These are phyloP conservation scores for Clunio marinus DNA, from an alignment of 2,888 invertebrate genomes.

Conservation along the genomic window DNA sequence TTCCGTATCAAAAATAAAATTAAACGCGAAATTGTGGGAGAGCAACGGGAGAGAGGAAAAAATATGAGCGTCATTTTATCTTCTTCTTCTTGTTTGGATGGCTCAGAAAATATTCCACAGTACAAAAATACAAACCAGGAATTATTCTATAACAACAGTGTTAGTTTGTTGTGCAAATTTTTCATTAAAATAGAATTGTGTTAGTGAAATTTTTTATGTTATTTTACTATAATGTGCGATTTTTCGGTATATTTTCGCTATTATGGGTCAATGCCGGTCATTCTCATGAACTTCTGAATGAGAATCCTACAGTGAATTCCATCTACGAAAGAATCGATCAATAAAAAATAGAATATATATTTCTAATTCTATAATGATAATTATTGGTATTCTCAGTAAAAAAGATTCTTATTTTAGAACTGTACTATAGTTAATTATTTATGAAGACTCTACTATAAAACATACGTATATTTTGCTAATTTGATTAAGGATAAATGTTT, in stretches of 20 bases:
- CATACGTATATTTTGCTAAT: no score
- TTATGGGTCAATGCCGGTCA: constrained; percentile 39
- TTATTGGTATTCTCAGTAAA: no score
- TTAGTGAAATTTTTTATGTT: constrained; percentile 17
- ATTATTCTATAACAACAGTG: no score
- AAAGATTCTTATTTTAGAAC: no score
- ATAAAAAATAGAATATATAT: no score
- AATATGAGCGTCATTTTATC: neutral
- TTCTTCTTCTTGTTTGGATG: neutral
- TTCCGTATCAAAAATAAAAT: constrained; percentile 1
- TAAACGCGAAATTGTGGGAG: no score
- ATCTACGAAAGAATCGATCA: no score
- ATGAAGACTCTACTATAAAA: no score
- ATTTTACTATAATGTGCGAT: constrained; percentile 15
- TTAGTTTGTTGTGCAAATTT: constrained; percentile 1
- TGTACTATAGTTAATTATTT: no score
- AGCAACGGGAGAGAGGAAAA: neutral
- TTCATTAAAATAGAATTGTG: neutral
- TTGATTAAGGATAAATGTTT: no score
- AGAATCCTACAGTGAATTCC: constrained; percentile 31
- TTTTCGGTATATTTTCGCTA: constrained; percentile 36
- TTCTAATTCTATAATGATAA: no score
- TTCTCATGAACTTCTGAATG: constrained; percentile 39
- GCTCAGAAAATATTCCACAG: neutral
- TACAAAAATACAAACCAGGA: neutral